Conservation (phyloP, 2,888 invertebrate genomes). For the Tetranychus piercei region DNA sequence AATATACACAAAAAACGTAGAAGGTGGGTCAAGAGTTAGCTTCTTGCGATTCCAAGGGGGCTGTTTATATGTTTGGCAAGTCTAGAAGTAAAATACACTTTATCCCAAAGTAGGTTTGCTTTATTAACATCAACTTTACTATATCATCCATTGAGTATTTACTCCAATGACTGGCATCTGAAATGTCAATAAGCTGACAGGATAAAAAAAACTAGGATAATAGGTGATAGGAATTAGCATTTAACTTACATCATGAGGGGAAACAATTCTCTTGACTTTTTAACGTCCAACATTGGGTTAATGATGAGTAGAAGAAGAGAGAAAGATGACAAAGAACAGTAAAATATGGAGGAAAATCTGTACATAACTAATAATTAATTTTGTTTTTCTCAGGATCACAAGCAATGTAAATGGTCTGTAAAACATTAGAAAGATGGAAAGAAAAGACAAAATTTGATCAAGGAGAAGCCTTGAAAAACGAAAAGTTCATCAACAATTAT, state of each 20-base stretch:
- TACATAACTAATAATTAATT: not conserved
- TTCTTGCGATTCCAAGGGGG: not conserved
- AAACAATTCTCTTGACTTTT: not conserved
- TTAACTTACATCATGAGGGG: not conserved
- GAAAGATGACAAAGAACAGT: not conserved
- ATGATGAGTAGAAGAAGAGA: not conserved
- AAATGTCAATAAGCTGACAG: not conserved
- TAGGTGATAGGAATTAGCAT: not conserved
- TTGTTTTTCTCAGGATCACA: not conserved
- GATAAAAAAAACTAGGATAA: not conserved
- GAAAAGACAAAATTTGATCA: not conserved
- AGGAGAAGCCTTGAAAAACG: not conserved
- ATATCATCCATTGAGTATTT: not conserved
- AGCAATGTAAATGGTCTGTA: not conserved
- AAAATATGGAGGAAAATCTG: not conserved
- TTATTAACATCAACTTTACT: not conserved
- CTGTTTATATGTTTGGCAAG: not conserved
- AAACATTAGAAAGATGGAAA: not conserved
- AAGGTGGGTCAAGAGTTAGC: not conserved
- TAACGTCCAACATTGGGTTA: not conserved
- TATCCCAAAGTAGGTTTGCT: not conserved
- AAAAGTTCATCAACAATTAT: not conserved
- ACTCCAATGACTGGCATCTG: not conserved
- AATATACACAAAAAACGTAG: not conserved
- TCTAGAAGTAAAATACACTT: not conserved